These are phyloP conservation scores for Myocastor coypus DNA, from an alignment of 2,113 vertebrate genomes.

Conservation along the genomic window DNA sequence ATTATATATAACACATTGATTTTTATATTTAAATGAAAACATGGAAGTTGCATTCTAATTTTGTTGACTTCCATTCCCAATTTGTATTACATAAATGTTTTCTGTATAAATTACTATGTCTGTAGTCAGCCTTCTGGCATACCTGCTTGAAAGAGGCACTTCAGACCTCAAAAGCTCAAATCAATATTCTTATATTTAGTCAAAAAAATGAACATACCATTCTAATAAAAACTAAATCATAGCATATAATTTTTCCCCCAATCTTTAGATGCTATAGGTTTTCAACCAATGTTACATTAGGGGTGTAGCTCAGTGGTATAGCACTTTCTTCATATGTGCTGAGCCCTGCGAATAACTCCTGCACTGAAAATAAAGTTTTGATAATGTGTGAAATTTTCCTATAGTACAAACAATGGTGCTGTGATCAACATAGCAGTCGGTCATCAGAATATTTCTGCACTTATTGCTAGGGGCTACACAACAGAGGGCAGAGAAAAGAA, in stretches of 20 bases:
- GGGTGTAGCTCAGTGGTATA: not conserved
- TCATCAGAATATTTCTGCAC: constrained; percentile 4
- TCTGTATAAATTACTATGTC: not conserved
- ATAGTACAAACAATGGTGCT: not conserved
- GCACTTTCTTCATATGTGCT: not conserved
- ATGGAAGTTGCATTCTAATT: not conserved
- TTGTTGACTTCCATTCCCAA: not conserved
- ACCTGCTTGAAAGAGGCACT: not conserved
- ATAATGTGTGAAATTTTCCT: not conserved
- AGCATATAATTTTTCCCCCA: not conserved
- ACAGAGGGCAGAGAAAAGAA: not conserved
- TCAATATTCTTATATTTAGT: not conserved
- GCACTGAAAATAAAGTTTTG: not conserved
- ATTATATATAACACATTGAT: not conserved
- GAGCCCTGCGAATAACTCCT: not conserved
- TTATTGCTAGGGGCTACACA: constrained; percentile 9
- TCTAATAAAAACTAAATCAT: constrained; percentile 44
- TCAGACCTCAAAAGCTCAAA: constrained; percentile 9
- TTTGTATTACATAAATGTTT: constrained; percentile 56
- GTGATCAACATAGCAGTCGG: not conserved
- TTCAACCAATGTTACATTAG: not conserved
- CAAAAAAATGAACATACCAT: not conserved
- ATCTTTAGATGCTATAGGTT: not conserved
- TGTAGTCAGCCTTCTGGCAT: not conserved
- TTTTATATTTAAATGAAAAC: constrained; percentile 42